Evolutionary conservation across 2,888 invertebrate species (phyloP), one percentile per base, ranked within the genome.

Genomic region (Abrostola triplasia): DNA sequence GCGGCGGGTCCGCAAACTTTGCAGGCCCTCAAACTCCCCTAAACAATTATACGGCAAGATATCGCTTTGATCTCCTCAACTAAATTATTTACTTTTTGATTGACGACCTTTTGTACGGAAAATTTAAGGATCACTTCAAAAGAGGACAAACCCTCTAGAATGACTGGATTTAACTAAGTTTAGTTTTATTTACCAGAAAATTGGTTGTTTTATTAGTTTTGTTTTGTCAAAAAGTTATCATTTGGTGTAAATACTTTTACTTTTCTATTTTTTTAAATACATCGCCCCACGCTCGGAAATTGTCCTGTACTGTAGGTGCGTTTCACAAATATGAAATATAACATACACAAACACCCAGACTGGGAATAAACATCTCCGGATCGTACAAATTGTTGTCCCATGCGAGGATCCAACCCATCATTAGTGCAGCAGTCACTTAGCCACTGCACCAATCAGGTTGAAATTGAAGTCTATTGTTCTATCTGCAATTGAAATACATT

Each of bases 51-150:
- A 70, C 59, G 67, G 65, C 69, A 73, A 78, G 77, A 79, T 77
- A 79, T 74, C 60, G 68, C 86, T 87, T 87, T 86, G 85, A 88
- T 86, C 82, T 82, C 80, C 53, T 67, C 68, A 79, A 80, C 79
- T 80, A 83, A 82, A 80, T 81, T 80, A 75, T 79, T 77, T 81
- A 82, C 81, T 79, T 80, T 84, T 77, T 82, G 79, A 84, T 84
- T 83, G 79, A 81, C 76, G 67, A 78, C 77, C 74, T 80, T 77
- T 80, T 64, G 62, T 65, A 60, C 51, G 51, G 70, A 57, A 76
- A 76, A 76, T 80, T 75, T 64, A 65, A 73, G 67, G 56, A 51
- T 54, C 58, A 35, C 54, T 54, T 55, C 50, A 58, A 62, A 48
- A 65, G 41, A 65, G 49, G 54, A 76, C 54, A 56, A 72, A 37